Conservation (phyloP, 2,113 vertebrate species). For the Jacana jacana region DNA sequence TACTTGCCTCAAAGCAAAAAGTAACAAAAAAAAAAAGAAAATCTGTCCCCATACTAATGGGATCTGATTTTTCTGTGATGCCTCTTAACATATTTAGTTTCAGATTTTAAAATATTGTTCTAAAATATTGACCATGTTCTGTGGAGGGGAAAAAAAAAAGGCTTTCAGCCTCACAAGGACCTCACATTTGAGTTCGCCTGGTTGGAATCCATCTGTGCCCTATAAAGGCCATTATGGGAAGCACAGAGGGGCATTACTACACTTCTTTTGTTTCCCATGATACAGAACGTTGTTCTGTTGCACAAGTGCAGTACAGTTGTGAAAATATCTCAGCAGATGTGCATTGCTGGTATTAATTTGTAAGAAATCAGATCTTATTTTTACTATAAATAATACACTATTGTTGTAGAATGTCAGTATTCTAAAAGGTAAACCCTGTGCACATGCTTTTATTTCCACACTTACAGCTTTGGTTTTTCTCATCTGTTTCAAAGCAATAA, state of each 20-base stretch:
- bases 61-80: constrained; percentile 47
- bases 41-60: neutral
- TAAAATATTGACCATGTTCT: neutral
- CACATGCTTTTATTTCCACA: neutral
- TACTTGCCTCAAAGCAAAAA: constrained; percentile 21
- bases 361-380: neutral
- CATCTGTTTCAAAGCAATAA: neutral
- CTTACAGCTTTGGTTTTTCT: neutral
- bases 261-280: neutral
- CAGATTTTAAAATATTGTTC: constrained; percentile 17
- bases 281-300: neutral
- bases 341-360: neutral
- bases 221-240: neutral
- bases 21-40: neutral
- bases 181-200: neutral
- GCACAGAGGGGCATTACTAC: neutral
- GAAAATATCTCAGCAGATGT: neutral
- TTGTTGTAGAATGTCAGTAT: neutral
- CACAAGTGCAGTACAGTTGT: neutral
- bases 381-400: neutral
- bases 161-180: no score
- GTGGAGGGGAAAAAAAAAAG: neutral
- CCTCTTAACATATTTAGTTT: constrained; percentile 41
- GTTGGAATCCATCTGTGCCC: neutral
- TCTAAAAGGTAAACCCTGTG: neutral